phyloP scores from a whole-genome alignment of 2,113 vertebrate genomes.

The Rynchops niger region DNA sequence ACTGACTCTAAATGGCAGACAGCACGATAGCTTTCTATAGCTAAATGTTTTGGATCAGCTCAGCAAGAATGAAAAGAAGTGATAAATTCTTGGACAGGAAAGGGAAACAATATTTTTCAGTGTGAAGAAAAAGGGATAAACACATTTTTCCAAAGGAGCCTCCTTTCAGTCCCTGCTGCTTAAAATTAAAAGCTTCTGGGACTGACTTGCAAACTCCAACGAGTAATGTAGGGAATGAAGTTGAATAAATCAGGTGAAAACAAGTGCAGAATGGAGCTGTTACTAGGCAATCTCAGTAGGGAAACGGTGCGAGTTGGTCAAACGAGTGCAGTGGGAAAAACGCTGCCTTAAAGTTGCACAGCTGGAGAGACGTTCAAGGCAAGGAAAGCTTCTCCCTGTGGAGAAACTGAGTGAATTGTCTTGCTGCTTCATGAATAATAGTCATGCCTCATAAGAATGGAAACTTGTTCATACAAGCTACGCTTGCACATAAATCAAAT shows the following conservation, averaged over 20 bases:
- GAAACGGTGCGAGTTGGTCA: constrained; percentile 55
- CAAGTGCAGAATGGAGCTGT: background rate
- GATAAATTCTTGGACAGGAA: constrained; percentile 39
- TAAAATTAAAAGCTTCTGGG: constrained; percentile 69
- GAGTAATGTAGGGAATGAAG: background rate
- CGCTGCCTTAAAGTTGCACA: constrained; percentile 44
- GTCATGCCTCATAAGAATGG: background rate
- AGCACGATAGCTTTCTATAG: background rate
- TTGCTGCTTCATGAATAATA: constrained; percentile 45
- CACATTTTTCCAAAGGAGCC: constrained; percentile 55
- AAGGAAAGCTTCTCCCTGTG: constrained; percentile 21
- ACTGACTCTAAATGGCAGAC: background rate
- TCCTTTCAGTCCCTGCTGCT: constrained; percentile 62
- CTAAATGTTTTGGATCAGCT: background rate
- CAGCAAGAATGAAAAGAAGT: constrained; percentile 31
- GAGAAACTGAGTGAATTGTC: constrained; percentile 45
- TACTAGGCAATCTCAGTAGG: constrained; percentile 71
- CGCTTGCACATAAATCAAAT: constrained; percentile 15
- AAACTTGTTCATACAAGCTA: constrained; percentile 11
- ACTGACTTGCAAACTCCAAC: background rate
- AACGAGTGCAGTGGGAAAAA: constrained; percentile 39
- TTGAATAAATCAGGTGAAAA: constrained; percentile 30
- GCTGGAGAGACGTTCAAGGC: background rate
- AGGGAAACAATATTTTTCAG: constrained; percentile 41
- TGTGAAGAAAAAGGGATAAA: background rate